Evolutionary conservation across 2,888 invertebrate species (phyloP), one percentile per base, ranked within the genome.

Genomic region (Automeris io): DNA sequence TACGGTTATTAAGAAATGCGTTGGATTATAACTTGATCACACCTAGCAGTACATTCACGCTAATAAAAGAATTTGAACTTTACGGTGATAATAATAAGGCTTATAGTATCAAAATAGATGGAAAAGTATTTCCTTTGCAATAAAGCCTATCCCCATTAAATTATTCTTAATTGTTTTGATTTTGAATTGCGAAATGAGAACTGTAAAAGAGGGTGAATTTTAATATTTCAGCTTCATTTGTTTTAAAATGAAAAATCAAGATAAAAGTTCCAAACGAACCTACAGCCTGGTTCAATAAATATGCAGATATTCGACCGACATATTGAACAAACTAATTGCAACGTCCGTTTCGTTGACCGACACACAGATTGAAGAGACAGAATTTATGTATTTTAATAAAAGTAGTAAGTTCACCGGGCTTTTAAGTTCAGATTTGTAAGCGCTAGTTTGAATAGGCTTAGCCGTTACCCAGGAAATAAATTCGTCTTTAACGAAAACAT

Each of bases 101-200:
- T 45, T 40, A 32, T 39, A 67, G 60, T 70, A 67, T 51, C 62
- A 59, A 65, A 61, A 69, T 70, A 70, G 68, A 69, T 73, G 2
- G 6, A 13, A 25, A 25, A 25, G 12, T 12, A 25, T 25, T 16
- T 78, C 78, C 76, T 68, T 65, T 54, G 51, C 53, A 60, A 58
- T 58, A 51, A 57, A 64, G 59, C 69, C 67, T 68, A 73, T 67
- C 67, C 70, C 67, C 66, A 64, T 70, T n/a, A 67, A 66, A 58
- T 53, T 66, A 70, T 62, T 61, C 72, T 80, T 80, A 79, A 85
- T 83, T 82, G 81, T 85, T 82, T 80, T 74, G 75, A 70, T 82
- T 82, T 77, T 61, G 65, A 72, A 70, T 68, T 70, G 62, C 51
- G 60, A 71, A 77, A 71, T 63, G 60, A 57, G 51, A 61, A 65